Evolutionary conservation across 2,113 vertebrate species (phyloP).

Genomic region (Caracal caracal): DNA sequence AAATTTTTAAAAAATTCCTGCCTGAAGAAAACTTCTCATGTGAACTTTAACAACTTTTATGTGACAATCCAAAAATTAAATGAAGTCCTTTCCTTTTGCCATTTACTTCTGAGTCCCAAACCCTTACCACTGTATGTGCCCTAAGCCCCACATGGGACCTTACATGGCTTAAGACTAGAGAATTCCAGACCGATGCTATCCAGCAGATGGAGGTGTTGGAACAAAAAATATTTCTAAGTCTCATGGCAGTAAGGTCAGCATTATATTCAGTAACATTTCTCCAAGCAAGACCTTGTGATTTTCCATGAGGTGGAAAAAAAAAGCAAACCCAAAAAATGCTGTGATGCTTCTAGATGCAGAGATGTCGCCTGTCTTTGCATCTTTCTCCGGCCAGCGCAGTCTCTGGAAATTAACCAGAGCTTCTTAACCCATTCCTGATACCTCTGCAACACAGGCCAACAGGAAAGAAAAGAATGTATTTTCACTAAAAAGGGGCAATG

Average conservation of each 20-base stretch:
- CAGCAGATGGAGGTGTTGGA: not conserved
- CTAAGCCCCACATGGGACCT: not conserved
- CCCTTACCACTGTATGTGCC: not conserved
- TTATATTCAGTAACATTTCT: not conserved
- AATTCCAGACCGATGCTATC: not conserved
- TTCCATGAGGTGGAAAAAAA: not conserved
- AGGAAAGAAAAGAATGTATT: not conserved
- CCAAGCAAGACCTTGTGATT: not conserved
- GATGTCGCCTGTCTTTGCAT: not conserved
- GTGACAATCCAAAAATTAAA: not conserved
- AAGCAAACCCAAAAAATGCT: not conserved
- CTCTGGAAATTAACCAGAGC: not conserved
- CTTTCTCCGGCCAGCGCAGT: not conserved
- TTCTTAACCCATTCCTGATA: not conserved
- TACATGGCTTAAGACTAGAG: not conserved
- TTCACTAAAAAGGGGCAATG: not conserved
- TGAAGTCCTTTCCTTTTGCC: not conserved
- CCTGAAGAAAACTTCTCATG: not conserved
- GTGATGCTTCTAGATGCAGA: not conserved
- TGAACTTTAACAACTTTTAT: not conserved
- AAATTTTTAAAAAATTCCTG: not conserved
- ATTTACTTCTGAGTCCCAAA: not conserved
- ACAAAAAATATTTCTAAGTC: not conserved
- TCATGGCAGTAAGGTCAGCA: not conserved
- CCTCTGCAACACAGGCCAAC: not conserved